These are phyloP conservation scores for Lithophane leautieri DNA, from an alignment of 2,888 invertebrate genomes.

Conservation along the genomic window DNA sequence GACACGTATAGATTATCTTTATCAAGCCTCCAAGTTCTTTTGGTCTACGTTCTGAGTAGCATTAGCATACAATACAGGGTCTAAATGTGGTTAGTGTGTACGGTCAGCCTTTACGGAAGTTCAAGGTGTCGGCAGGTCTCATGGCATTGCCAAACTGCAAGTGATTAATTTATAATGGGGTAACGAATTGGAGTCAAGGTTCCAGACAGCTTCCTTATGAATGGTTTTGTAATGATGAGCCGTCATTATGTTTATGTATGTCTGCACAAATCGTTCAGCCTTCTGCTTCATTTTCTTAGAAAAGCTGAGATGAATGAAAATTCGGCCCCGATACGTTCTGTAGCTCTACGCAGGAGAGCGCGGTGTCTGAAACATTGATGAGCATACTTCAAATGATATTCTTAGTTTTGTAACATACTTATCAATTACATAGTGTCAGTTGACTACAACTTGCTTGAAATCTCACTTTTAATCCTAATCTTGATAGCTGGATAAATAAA, in stretches of 20 bases:
- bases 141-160: constrained; percentile 21
- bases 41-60: constrained; percentile 33
- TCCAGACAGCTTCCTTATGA: constrained; percentile 15
- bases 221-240: not conserved
- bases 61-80: constrained; percentile 58
- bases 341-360: not conserved
- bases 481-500: not conserved
- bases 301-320: not conserved
- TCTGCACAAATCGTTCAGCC: not conserved
- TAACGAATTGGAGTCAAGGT: constrained; percentile 41
- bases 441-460: not conserved
- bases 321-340: not conserved
- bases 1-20: constrained; percentile 36
- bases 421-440: not conserved
- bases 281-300: not conserved
- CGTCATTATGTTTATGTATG: not conserved
- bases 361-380: not conserved
- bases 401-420: not conserved
- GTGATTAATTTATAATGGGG: constrained; percentile 42
- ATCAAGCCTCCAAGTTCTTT: constrained; percentile 18
- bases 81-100: constrained; percentile 31
- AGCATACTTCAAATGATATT: not conserved
- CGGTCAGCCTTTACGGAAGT: constrained; percentile 46
- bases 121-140: constrained; percentile 47
- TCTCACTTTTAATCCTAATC: not conserved